Percentiles rank a stretch among this genome's conserved stretches.
Evolutionary conservation across 2,113 vertebrate species (phyloP).

Genomic region (Onychostoma macrolepis): DNA sequence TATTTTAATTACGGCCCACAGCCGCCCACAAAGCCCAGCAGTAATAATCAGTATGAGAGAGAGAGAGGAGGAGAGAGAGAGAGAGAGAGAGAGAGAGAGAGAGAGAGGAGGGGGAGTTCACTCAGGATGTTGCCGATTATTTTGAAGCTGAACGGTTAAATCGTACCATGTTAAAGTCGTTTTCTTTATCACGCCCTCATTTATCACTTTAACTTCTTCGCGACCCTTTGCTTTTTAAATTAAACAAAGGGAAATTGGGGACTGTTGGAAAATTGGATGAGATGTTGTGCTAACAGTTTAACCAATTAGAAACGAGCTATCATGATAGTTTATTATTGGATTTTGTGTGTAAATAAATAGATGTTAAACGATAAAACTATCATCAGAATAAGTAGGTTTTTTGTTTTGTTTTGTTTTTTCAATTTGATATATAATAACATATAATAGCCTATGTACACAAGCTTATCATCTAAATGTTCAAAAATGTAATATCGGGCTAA

Average conservation of each 20-base stretch:
- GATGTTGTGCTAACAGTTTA: background rate
- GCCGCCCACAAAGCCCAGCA: slow-evolving; percentile 80
- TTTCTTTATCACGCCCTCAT: slow-evolving; percentile 84
- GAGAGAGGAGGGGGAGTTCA: background rate
- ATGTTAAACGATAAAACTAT: background rate
- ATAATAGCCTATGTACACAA: background rate
- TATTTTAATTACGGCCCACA: slow-evolving; percentile 85
- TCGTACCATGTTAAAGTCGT: slow-evolving; percentile 8
- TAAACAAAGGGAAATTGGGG: background rate
- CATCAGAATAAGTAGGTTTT: background rate
- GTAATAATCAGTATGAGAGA: slow-evolving; percentile 71
- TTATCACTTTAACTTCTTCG: slow-evolving; percentile 49
- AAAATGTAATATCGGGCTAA: background rate
- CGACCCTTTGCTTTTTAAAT: slow-evolving; percentile 6
- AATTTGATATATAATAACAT: background rate
- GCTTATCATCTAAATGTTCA: background rate
- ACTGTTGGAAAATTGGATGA: background rate
- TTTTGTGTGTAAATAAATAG: background rate
- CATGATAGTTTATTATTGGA: background rate
- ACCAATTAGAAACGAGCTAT: background rate
- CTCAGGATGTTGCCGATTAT: slow-evolving; percentile 41
- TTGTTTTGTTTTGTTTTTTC: background rate
- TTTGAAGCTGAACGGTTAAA: slow-evolving; percentile 5
- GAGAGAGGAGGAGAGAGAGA: slow-evolving; percentile 28
- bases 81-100: background rate